These are phyloP conservation scores for Leptinotarsa undecemlineata DNA, from an alignment of 1,140 invertebrate species.

Conservation along the genomic window DNA sequence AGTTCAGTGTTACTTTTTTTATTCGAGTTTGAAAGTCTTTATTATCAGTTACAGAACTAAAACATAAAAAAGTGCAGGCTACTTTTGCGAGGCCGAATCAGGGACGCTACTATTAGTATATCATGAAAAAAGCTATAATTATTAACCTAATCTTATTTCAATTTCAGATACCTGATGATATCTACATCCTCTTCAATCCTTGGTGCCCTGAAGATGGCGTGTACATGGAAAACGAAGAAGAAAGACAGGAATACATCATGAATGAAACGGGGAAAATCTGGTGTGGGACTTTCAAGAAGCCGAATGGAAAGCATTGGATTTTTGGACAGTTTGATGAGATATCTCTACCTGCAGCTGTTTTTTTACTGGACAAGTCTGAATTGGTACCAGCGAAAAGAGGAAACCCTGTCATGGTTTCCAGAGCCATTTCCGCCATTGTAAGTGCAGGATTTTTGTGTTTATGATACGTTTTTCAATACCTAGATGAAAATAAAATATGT, in stretches of 20 bases:
- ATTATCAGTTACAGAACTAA: too few relatives aligned
- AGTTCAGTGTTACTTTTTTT: too few relatives aligned
- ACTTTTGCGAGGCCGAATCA: too few relatives aligned
- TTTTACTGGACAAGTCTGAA: conserved; percentile 65
- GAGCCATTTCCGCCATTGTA: conserved; percentile 74
- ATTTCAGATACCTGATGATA: conserved; percentile 56
- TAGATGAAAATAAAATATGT: too few relatives aligned
- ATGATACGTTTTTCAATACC: too few relatives aligned
- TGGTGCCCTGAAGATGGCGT: conserved; percentile 73
- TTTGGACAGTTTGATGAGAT: conserved; percentile 76
- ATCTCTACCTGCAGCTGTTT: conserved; percentile 66
- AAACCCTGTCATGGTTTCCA: conserved; percentile 69
- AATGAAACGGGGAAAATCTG: conserved; percentile 80
- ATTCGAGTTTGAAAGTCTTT: too few relatives aligned
- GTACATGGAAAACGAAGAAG: conserved; percentile 67
- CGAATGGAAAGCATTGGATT: conserved; percentile 72
- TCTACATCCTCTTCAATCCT: conserved; percentile 81
- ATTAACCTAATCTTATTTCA: background rate
- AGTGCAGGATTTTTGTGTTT: conserved; percentile 36
- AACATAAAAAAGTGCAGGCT: too few relatives aligned
- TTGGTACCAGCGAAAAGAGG: conserved; percentile 67
- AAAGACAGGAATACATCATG: conserved; percentile 71
- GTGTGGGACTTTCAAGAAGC: conserved; percentile 68
- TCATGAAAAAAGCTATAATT: background rate
- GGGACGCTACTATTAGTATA: too few relatives aligned